These are phyloP conservation scores for Rhorus exstirpatorius DNA, from an alignment of 2,888 invertebrate species.

Conservation along the genomic window DNA sequence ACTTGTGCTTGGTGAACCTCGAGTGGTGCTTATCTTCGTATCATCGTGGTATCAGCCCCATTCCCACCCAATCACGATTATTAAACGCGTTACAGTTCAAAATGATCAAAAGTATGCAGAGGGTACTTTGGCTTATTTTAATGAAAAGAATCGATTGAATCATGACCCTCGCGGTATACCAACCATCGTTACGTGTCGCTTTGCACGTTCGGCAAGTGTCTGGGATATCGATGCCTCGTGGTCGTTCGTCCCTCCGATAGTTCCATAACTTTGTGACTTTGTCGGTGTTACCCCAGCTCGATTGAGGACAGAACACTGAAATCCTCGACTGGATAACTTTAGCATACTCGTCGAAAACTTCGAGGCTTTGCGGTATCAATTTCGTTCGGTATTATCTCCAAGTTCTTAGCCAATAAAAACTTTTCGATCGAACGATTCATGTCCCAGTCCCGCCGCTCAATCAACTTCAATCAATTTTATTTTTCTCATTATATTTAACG, in stretches of 20 bases:
- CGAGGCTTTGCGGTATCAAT: slow-evolving; percentile 1
- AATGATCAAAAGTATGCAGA: slow-evolving; percentile 16
- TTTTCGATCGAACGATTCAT: slow-evolving; percentile 15
- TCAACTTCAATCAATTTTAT: too few relatives aligned
- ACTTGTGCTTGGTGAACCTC: slow-evolving; percentile 79
- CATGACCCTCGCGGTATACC: slow-evolving; percentile 58
- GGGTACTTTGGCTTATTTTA: too few relatives aligned
- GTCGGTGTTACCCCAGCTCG: slow-evolving; percentile 7
- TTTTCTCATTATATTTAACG: too few relatives aligned
- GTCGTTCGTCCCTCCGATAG: slow-evolving; percentile 21
- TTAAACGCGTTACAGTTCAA: slow-evolving; percentile 2
- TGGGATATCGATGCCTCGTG: background rate
- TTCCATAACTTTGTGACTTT: slow-evolving; percentile 52
- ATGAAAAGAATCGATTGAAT: slow-evolving; percentile 45
- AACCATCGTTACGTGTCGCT: slow-evolving; percentile 73
- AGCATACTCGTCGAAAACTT: slow-evolving; percentile 53
- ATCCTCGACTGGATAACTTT: slow-evolving; percentile 36
- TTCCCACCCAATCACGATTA: slow-evolving; percentile 19
- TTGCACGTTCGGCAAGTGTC: slow-evolving; percentile 11
- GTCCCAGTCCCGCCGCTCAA: too few relatives aligned
- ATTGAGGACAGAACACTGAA: slow-evolving; percentile 41
- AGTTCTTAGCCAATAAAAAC: background rate
- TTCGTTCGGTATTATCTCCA: background rate
- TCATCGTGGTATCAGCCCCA: too few relatives aligned
- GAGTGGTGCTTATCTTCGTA: slow-evolving; percentile 74